A percentile compares a stretch with the other conserved stretches of the same genome.
Evolutionary conservation across 1,140 invertebrate genomes (phyloP).

Genomic region (Drosophila ogumai): DNA sequence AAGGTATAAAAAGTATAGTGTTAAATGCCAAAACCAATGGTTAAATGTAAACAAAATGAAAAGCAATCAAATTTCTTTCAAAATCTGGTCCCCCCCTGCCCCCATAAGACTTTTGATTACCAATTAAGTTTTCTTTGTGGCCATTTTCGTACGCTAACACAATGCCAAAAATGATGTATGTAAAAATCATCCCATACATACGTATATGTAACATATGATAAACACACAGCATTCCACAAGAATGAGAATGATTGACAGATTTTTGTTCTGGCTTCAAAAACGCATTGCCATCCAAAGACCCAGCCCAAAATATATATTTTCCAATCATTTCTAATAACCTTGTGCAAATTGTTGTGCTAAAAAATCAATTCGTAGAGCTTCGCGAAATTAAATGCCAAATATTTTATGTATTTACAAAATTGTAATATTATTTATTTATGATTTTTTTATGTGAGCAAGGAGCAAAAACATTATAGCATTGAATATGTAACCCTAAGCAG

Average conservation of each 20-base stretch:
- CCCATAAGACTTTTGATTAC: conserved; percentile 35
- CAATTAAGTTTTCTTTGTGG: conserved; percentile 29
- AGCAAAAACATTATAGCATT: conserved; percentile 19
- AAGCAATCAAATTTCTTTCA: conserved; percentile 56
- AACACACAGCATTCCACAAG: conserved; percentile 64
- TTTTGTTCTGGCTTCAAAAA: conserved; percentile 43
- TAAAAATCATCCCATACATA: conserved; percentile 31
- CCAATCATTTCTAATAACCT: conserved; percentile 28
- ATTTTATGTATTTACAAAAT: conserved; percentile 78
- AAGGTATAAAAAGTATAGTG: conserved; percentile 15
- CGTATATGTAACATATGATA: conserved; percentile 33
- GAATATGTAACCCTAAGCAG: conserved; percentile 4
- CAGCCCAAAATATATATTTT: conserved; percentile 37
- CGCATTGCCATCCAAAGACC: conserved; percentile 62
- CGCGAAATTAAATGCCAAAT: conserved; percentile 78
- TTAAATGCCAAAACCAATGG: conserved; percentile 64
- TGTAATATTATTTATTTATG: conserved; percentile 38
- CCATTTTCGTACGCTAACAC: conserved; percentile 43
- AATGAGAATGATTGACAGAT: conserved; percentile 61
- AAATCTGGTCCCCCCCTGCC: conserved; percentile 3
- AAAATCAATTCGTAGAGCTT: conserved; percentile 67
- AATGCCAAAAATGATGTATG: conserved; percentile 60
- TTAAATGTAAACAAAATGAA: conserved; percentile 35
- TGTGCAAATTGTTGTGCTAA: conserved; percentile 55
- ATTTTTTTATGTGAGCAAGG: conserved; percentile 36